phyloP scores from a whole-genome alignment of 2,113 vertebrate species.

The Otis tarda region DNA sequence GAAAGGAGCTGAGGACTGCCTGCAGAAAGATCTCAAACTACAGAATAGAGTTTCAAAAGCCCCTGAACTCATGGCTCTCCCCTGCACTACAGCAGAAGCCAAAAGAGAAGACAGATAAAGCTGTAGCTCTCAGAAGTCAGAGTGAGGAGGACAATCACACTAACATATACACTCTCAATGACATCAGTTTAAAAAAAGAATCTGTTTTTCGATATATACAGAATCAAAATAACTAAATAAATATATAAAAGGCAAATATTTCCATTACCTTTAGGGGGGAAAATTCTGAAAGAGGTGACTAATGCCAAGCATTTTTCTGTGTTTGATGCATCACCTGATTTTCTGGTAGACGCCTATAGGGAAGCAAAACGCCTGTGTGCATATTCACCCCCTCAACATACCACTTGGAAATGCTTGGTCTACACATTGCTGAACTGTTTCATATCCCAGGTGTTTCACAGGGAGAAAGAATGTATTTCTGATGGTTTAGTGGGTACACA shows the following conservation, averaged over 20 bases:
- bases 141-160: not conserved
- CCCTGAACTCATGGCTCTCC: fast-evolving
- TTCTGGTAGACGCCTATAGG: not conserved
- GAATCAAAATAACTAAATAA: not conserved
- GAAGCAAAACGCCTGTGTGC: not conserved
- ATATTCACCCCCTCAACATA: not conserved
- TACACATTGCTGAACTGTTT: not conserved
- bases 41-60: not conserved
- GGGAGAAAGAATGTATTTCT: not conserved
- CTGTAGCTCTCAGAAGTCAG: not conserved
- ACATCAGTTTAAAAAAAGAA: not conserved
- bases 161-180: not conserved
- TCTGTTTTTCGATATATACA: not conserved
- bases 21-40: not conserved
- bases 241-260: not conserved
- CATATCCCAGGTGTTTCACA: not conserved
- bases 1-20: not conserved
- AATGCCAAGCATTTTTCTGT: not conserved
- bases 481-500: not conserved
- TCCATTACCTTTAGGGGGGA: not conserved
- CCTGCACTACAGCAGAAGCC: not conserved
- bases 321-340: not conserved
- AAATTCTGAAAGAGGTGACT: not conserved
- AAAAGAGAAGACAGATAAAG: not conserved
- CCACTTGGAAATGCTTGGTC: not conserved